Evolutionary conservation across 2,888 invertebrate species (phyloP).

Genomic region (Anthophora plumipes): DNA sequence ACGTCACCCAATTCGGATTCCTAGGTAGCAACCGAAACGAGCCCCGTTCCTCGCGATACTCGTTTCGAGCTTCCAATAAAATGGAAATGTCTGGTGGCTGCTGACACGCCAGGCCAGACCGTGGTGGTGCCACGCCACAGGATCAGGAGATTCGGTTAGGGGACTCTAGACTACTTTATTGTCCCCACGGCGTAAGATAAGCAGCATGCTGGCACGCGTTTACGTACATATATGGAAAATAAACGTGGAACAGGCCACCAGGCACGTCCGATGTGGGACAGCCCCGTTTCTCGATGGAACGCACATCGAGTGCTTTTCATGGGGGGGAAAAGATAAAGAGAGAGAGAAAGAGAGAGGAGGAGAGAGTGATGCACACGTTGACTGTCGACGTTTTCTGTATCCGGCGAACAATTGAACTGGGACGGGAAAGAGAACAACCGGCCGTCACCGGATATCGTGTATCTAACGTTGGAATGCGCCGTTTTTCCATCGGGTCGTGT

Average conservation of each 20-base stretch:
- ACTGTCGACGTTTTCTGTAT: slow-evolving; percentile 30
- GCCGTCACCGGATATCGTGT: slow-evolving; percentile 27
- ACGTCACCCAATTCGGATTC: slow-evolving; percentile 82
- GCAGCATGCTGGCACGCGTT: slow-evolving; percentile 68
- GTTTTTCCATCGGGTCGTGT: slow-evolving; percentile 31
- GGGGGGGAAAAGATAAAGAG: slow-evolving; percentile 5
- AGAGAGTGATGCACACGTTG: not conserved
- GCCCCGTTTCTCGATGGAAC: slow-evolving; percentile 55
- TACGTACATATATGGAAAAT: slow-evolving; percentile 55
- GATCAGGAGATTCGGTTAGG: slow-evolving; percentile 38
- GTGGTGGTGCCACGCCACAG: not conserved
- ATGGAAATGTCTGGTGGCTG: slow-evolving; percentile 81
- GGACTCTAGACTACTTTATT: slow-evolving; percentile 65
- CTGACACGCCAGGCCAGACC: slow-evolving; percentile 69
- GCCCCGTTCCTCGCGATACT: slow-evolving; percentile 67
- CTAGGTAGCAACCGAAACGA: slow-evolving; percentile 71
- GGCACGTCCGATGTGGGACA: slow-evolving; percentile 54
- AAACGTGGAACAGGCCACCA: slow-evolving; percentile 42
- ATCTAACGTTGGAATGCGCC: slow-evolving; percentile 34
- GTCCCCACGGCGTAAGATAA: slow-evolving; percentile 57
- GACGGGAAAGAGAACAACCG: not conserved
- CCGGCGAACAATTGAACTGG: slow-evolving; percentile 55
- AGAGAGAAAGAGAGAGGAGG: too few relatives aligned
- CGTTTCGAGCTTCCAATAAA: slow-evolving; percentile 81
- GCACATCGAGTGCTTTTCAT: slow-evolving; percentile 69